Conservation (phyloP, 64 coral and sea anemone species). For the Porites australiensis region DNA sequence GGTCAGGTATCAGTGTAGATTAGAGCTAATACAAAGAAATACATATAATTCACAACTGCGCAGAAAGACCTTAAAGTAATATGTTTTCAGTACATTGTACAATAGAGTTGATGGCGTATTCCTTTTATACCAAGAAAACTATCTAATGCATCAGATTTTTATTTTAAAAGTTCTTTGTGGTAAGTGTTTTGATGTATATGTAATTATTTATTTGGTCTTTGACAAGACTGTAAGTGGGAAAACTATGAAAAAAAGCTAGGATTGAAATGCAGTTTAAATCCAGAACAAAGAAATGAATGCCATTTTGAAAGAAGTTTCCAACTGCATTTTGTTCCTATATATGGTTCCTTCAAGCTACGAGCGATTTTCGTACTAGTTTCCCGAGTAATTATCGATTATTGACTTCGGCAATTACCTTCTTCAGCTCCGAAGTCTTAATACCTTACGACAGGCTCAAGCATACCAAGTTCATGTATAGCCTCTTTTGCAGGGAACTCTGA, state of each 20-base stretch:
- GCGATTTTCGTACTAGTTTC: not conserved
- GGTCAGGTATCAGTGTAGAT: not conserved
- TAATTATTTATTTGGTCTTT: conserved; percentile 65
- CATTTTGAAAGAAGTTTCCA: not conserved
- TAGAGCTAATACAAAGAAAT: not conserved
- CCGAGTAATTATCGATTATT: not conserved
- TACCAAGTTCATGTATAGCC: too few relatives aligned
- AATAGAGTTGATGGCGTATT: conserved; percentile 1
- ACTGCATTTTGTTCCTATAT: not conserved
- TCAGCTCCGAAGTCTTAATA: not conserved
- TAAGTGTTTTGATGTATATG: conserved; percentile 21
- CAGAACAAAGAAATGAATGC: too few relatives aligned
- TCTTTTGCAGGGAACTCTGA: too few relatives aligned
- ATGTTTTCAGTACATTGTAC: conserved; percentile 24
- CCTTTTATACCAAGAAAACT: conserved; percentile 33
- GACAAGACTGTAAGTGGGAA: conserved; percentile 6
- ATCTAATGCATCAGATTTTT: conserved; percentile 54
- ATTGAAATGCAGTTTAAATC: too few relatives aligned
- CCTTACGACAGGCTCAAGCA: not conserved
- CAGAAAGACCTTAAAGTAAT: conserved; percentile 3
- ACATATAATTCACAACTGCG: conserved; percentile 12
- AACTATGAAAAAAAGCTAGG: too few relatives aligned
- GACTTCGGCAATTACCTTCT: not conserved
- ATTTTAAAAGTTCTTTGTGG: conserved; percentile 31
- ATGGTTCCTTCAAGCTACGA: not conserved